phyloP scores from a whole-genome alignment of 1,140 invertebrate genomes.

The Eubasilissa regina region DNA sequence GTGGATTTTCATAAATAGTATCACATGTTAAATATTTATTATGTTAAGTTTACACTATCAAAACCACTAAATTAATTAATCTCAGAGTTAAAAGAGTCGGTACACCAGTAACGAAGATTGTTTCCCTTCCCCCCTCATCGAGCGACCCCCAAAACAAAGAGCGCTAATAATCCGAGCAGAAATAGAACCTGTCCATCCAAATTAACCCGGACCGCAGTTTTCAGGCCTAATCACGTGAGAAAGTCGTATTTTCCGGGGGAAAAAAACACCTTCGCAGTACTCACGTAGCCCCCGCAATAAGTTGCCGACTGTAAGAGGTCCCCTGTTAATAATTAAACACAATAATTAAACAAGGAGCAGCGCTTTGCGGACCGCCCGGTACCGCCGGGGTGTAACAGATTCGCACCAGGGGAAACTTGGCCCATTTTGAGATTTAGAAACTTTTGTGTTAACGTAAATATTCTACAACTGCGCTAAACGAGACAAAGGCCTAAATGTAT shows the following conservation, averaged over 20 bases:
- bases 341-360: constrained; percentile 32
- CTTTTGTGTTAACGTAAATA: constrained; percentile 28
- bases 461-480: constrained; percentile 28
- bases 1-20: too few species aligned
- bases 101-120: too few species aligned
- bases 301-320: constrained; percentile 12
- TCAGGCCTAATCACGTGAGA: neutral
- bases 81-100: too few species aligned
- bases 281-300: constrained; percentile 22
- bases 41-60: too few species aligned
- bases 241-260: neutral
- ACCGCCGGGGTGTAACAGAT: neutral
- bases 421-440: constrained; percentile 44
- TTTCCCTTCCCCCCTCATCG: too few species aligned
- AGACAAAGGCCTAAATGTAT: constrained; percentile 3
- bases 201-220: neutral
- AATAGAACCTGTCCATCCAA: too few species aligned
- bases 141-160: too few species aligned
- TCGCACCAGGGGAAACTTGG: constrained; percentile 16
- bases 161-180: too few species aligned
- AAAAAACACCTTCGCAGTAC: neutral
- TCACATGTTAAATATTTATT: too few species aligned
- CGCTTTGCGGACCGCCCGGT: neutral
- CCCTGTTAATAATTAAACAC: constrained; percentile 40
- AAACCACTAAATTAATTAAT: too few species aligned